Evolutionary conservation across 2,888 invertebrate species (phyloP).

Genomic region (Dexiosoma caninum): DNA sequence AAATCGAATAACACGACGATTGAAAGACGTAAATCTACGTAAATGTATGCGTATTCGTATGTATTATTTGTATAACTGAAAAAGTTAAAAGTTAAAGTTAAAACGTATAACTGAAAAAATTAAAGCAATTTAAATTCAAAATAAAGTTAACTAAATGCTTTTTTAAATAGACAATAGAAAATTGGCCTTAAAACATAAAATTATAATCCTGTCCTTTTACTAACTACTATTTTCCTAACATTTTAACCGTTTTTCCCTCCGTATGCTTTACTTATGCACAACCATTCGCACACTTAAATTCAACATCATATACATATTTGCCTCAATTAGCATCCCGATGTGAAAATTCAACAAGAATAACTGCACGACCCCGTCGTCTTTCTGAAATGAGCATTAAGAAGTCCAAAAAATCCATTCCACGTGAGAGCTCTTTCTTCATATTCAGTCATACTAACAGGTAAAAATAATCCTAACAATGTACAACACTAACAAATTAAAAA

Average conservation of each 20-base stretch:
- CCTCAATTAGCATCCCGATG: constrained; percentile 33
- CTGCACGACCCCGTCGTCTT: constrained; percentile 90
- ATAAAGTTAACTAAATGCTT: too few species aligned
- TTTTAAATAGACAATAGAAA: too few species aligned
- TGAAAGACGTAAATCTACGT: too few species aligned
- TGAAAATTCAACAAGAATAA: constrained; percentile 72
- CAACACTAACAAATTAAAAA: background rate
- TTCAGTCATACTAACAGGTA: constrained; percentile 96
- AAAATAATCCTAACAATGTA: constrained; percentile 66
- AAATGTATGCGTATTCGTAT: too few species aligned
- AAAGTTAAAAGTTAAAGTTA: too few species aligned
- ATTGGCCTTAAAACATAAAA: background rate
- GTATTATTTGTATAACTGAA: too few species aligned
- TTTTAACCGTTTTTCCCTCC: constrained; percentile 17
- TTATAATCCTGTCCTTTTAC: background rate
- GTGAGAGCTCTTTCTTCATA: constrained; percentile 94
- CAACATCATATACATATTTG: background rate
- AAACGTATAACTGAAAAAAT: too few species aligned
- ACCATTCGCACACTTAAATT: constrained; percentile 32
- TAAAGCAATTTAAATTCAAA: too few species aligned
- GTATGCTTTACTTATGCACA: constrained; percentile 38
- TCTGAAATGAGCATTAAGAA: constrained; percentile 91
- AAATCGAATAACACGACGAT: too few species aligned
- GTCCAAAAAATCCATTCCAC: constrained; percentile 93
- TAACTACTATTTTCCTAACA: constrained; percentile 28